Base-by-base conservation (phyloP, 2,888 invertebrate genomes). In the Prosapia bicincta region DNA sequence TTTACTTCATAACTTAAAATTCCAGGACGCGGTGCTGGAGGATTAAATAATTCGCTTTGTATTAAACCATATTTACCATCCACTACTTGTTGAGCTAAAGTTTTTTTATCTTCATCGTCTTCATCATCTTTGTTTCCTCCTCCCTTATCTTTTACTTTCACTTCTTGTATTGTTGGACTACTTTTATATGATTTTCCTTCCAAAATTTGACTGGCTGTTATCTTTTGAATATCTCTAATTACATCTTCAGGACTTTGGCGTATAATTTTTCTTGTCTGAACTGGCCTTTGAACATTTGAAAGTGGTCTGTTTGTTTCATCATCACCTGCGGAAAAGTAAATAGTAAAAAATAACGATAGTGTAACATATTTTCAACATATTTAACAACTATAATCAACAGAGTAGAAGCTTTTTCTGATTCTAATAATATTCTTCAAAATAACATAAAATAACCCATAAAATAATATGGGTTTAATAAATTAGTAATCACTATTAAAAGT, bases 41-140 rank as follows among this genome's bases (percentile, higher is more conserved):
- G 89, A 0, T 89, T 85, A 83, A 95, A 94, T 78, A 95, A 88
- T 85, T 95, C 95, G 82, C 93, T 92, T 83, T 95, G 95, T 80
- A 96, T 94, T 6, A 96, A 87, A 32, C 94, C 95, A 85, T 96
- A 96, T 85, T 95, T 95, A 66, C 95, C 96, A 83, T 96, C 96
- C 77, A 93, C 92, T 80, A 95, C 94, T 86, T 95, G 95, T 85
- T 95, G 94, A n/a, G 94, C 90, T 43, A 95, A 86, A 5, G 95
- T 95, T 84, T 95, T 95, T 84, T 91, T 92, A 28, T 92, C 91
- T 79, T 94, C 94, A 78, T 92, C 92, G 76, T 87, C 86, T 30
- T 85, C 83, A 81, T 80, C 79, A 38, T 79, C 72, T 23, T 74
- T 76, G 43, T 66, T 74, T 24, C 74, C 72, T 30, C 71, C 74